These are phyloP conservation scores for Dendrocincla tyrannina DNA, from an alignment of 2,797 vertebrate genomes.

Conservation along the genomic window DNA sequence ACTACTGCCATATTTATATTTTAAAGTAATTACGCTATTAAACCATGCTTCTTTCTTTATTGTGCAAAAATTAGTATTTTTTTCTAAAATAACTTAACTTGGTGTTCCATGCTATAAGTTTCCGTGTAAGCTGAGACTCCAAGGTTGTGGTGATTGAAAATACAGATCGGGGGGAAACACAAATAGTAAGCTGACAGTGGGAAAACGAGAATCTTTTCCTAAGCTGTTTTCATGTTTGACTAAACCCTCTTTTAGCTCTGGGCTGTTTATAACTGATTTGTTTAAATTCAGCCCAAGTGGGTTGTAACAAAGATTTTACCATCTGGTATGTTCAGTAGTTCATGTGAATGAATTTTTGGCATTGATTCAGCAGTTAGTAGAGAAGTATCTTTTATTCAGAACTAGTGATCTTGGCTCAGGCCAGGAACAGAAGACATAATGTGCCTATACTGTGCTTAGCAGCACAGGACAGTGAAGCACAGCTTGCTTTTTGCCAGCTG, in stretches of 20 bases:
- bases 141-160: neutral
- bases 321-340: conserved; percentile 39
- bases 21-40: neutral
- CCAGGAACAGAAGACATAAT: neutral
- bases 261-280: conserved; percentile 11
- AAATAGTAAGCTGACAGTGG: neutral
- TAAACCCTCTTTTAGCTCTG: conserved; percentile 1
- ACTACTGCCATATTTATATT: neutral
- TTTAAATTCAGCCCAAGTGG: conserved; percentile 22
- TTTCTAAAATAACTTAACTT: neutral
- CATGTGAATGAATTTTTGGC: conserved; percentile 31
- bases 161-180: neutral
- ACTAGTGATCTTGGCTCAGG: neutral
- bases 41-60: neutral
- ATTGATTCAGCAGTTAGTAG: neutral
- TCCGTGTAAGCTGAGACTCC: neutral
- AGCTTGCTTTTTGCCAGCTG: neutral
- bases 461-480: neutral
- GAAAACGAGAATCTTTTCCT: neutral
- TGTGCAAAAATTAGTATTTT: neutral
- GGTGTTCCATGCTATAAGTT: neutral
- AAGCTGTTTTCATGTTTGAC: neutral
- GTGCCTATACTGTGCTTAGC: neutral
- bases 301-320: conserved; percentile 12
- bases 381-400: conserved; percentile 5